These are phyloP conservation scores for Drosophila takahashii DNA, from an alignment of 1,140 invertebrate species.

Conservation along the genomic window DNA sequence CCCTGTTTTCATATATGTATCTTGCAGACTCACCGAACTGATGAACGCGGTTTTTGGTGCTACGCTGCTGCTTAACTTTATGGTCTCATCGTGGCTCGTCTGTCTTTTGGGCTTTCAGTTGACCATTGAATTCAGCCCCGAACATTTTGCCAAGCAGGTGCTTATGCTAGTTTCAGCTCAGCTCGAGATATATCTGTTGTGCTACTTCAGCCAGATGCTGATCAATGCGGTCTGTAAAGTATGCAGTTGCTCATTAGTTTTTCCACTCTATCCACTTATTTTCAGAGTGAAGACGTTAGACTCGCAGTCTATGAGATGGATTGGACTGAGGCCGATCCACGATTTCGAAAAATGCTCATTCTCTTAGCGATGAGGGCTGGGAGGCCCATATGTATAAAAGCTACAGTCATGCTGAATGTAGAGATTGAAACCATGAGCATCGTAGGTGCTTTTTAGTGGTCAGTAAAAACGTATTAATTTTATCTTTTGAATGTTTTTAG, in stretches of 20 bases:
- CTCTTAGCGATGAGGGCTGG: constrained; percentile 41
- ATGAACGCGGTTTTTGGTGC: too few species aligned
- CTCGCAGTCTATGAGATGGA: constrained; percentile 48
- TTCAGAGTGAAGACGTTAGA: constrained; percentile 29
- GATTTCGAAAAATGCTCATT: constrained; percentile 51
- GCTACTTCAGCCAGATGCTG: too few species aligned
- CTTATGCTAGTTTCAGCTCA: too few species aligned
- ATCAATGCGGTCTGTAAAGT: too few species aligned
- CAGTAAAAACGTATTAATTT: not conserved
- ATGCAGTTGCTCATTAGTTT: not conserved
- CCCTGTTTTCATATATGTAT: too few species aligned
- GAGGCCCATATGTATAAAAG: constrained; percentile 37
- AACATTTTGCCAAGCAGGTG: too few species aligned
- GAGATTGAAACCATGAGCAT: constrained; percentile 57
- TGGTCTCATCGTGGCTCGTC: too few species aligned
- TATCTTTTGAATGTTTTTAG: not conserved
- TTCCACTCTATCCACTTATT: not conserved
- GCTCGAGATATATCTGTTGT: too few species aligned
- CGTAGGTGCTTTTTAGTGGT: not conserved
- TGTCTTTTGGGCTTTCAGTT: too few species aligned
- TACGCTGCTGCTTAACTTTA: too few species aligned
- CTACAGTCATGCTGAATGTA: constrained; percentile 18
- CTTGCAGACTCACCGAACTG: too few species aligned
- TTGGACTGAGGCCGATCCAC: constrained; percentile 31
- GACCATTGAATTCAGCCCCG: too few species aligned